phyloP scores from a whole-genome alignment of 2,113 vertebrate genomes.

The Chionodraco myersi region DNA sequence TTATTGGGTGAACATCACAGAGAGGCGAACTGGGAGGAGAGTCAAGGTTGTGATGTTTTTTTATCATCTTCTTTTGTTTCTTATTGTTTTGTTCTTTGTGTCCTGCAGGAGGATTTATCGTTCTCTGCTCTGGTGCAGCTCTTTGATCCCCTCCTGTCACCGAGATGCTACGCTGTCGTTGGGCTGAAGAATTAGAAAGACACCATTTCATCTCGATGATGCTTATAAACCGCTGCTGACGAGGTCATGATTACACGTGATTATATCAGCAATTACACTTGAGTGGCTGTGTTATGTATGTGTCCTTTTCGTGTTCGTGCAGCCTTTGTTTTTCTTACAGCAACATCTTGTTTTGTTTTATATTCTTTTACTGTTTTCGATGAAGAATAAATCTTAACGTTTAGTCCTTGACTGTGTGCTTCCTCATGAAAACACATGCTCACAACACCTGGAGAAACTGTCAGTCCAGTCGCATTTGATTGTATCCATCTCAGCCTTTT shows the following conservation, averaged over 20 bases:
- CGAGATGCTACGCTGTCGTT: slow-evolving; percentile 93
- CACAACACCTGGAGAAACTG: slow-evolving; percentile 60
- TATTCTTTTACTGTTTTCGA: slow-evolving; percentile 1
- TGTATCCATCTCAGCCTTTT: slow-evolving; percentile 39
- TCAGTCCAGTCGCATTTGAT: slow-evolving; percentile 43
- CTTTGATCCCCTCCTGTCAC: slow-evolving; percentile 95
- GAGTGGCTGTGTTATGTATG: not conserved
- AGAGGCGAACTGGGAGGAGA: slow-evolving; percentile 23
- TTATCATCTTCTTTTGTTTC: slow-evolving; percentile 26
- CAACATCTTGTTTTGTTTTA: slow-evolving; percentile 25
- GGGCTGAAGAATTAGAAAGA: slow-evolving; percentile 83
- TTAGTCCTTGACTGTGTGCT: slow-evolving; percentile 17
- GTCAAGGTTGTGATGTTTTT: slow-evolving; percentile 46
- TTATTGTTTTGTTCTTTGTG: slow-evolving; percentile 31
- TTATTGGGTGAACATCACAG: slow-evolving; percentile 23
- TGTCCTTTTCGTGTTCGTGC: slow-evolving; percentile 3
- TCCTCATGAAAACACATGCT: slow-evolving; percentile 18
- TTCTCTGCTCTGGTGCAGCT: slow-evolving; percentile 93
- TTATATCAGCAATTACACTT: slow-evolving; percentile 10
- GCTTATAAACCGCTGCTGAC: not conserved
- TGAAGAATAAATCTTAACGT: slow-evolving; percentile 23
- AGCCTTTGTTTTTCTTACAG: not conserved
- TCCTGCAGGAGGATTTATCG: slow-evolving; percentile 84
- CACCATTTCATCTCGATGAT: slow-evolving; percentile 5
- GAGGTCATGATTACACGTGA: slow-evolving; percentile 7